phyloP scores from a whole-genome alignment of 1,140 invertebrate genomes.

The Liolophura sinensis region DNA sequence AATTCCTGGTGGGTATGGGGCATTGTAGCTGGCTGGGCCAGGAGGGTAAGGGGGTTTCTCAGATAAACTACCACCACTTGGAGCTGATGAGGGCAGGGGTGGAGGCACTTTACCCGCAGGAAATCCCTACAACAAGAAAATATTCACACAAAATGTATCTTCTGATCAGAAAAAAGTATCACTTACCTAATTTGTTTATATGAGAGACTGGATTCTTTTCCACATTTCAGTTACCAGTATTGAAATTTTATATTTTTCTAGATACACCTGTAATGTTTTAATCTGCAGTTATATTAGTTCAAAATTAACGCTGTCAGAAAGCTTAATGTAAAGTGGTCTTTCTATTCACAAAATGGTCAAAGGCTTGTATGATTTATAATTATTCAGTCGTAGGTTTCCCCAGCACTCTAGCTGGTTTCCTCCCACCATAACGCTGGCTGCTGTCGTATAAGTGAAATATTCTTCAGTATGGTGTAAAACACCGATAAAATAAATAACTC shows the following conservation, averaged over 20 bases:
- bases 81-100: background rate
- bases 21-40: slow-evolving; percentile 6
- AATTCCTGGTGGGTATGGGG: background rate
- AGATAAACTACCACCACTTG: background rate
- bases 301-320: background rate
- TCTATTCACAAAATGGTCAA: background rate
- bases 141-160: background rate
- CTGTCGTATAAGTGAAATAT: too few species aligned
- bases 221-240: background rate
- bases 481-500: too few species aligned
- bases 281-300: background rate
- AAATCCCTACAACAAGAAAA: background rate
- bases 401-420: too few species aligned
- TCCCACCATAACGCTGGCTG: too few species aligned
- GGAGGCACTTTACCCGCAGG: background rate
- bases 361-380: background rate
- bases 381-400: too few species aligned
- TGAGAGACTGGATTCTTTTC: background rate
- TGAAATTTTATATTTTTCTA: too few species aligned
- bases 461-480: too few species aligned
- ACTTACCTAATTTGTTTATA: background rate
- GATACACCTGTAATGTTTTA: background rate
- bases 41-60: background rate
- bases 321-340: background rate
- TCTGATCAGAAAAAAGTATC: background rate